Evolutionary conservation across 2,888 invertebrate genomes (phyloP).

Genomic region (Drosophila stalkeri): DNA sequence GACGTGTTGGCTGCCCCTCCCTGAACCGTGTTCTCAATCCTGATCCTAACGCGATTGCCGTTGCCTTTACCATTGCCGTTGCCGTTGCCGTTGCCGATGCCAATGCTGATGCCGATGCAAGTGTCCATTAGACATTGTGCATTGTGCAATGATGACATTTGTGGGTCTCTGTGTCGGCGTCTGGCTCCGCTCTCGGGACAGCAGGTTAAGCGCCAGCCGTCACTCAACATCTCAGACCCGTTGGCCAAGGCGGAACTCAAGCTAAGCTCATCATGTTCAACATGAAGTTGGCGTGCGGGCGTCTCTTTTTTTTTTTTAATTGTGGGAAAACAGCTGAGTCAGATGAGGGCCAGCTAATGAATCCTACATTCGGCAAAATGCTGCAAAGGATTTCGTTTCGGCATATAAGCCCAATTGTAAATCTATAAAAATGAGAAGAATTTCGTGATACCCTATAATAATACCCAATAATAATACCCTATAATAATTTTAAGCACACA

Average conservation of each 20-base stretch:
- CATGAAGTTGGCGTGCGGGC: conserved; percentile 33
- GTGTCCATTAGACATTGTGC: conserved; percentile 59
- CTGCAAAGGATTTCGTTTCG: conserved; percentile 18
- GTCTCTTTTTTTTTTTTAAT: conserved; percentile 9
- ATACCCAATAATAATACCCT: too few relatives aligned
- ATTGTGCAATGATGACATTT: conserved; percentile 65
- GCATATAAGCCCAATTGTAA: too few relatives aligned
- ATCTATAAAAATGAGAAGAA: too few relatives aligned
- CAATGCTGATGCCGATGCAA: conserved; percentile 26
- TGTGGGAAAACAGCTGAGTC: conserved; percentile 30
- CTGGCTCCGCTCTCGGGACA: conserved; percentile 28
- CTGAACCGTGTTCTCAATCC: conserved; percentile 7
- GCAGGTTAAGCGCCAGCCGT: conserved; percentile 52
- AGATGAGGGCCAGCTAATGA: conserved; percentile 40
- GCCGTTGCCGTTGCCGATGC: too few relatives aligned
- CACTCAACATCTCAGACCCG: conserved; percentile 27
- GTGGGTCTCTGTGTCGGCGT: conserved; percentile 60
- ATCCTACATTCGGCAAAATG: conserved; percentile 2
- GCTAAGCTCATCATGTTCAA: conserved; percentile 4
- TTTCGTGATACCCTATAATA: too few relatives aligned
- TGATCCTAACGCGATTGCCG: conserved; percentile 6
- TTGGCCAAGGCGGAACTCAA: conserved; percentile 35
- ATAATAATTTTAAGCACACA: too few relatives aligned
- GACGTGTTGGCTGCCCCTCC: conserved; percentile 9
- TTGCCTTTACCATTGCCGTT: neutral